These are phyloP conservation scores for Heliopora coerulea DNA, from an alignment of 92 coral and sea anemone genomes.

Conservation along the genomic window DNA sequence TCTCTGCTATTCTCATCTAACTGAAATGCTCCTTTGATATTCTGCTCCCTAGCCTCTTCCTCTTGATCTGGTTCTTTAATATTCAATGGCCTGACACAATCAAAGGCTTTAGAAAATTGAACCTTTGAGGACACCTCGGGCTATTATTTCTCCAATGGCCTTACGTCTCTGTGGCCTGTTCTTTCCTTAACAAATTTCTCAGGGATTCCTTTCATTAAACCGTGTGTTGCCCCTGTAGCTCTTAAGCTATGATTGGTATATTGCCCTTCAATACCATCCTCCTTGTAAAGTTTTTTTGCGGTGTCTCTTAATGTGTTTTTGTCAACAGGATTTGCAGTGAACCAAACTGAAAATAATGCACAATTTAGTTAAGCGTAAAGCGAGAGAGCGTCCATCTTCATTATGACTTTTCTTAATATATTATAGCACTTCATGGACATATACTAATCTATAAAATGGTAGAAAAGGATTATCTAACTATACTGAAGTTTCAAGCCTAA, in stretches of 20 bases:
- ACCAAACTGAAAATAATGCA: constrained; percentile 29
- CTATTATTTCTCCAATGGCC: constrained; percentile 33
- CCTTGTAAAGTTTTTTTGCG: constrained; percentile 19
- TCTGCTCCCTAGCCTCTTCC: no score
- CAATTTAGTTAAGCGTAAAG: not conserved
- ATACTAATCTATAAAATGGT: no score
- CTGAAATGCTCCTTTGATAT: no score
- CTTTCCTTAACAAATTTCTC: constrained; percentile 44
- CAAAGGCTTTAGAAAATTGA: constrained; percentile 34
- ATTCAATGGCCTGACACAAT: not conserved
- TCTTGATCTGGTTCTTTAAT: no score
- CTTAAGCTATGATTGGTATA: constrained; percentile 3
- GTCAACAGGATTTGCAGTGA: constrained; percentile 46
- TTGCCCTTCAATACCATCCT: constrained; percentile 35
- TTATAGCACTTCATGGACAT: no score
- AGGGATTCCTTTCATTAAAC: constrained; percentile 37
- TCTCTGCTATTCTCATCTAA: no score
- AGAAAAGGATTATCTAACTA: no score
- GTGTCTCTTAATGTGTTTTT: constrained; percentile 27
- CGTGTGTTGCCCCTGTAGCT: constrained; percentile 17
- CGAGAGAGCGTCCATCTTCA: no score
- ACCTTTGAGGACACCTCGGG: constrained; percentile 34
- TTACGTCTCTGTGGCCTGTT: constrained; percentile 48
- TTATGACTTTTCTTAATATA: no score
- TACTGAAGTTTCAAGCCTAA: no score